These are phyloP conservation scores for Tursiops truncatus DNA, from an alignment of 2,113 vertebrate species.

Conservation along the genomic window DNA sequence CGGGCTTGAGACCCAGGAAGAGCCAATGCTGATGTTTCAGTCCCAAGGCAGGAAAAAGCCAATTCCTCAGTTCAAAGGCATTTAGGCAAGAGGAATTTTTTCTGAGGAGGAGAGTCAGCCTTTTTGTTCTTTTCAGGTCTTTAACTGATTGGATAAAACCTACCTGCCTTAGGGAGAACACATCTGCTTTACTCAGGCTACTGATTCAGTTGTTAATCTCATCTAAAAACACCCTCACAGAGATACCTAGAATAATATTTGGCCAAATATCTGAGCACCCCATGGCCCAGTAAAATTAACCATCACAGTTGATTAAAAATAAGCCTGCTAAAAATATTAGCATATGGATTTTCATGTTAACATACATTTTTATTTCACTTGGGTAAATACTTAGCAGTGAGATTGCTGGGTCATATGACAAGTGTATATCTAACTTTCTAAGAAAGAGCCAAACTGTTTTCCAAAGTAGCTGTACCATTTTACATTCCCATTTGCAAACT, in stretches of 20 bases:
- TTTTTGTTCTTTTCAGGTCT: background rate
- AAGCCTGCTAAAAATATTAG: background rate
- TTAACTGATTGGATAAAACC: background rate
- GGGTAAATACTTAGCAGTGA: background rate
- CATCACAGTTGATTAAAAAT: background rate
- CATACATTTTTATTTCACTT: background rate
- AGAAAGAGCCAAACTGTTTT: background rate
- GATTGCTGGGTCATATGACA: background rate
- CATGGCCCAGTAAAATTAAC: background rate
- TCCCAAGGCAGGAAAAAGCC: background rate
- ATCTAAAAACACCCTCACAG: background rate
- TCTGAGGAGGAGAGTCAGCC: background rate
- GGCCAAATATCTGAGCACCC: background rate
- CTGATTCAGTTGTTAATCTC: background rate
- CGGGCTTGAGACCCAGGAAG: background rate
- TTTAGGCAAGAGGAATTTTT: background rate
- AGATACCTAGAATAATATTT: background rate
- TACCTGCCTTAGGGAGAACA: background rate
- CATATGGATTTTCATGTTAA: background rate
- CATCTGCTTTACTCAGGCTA: background rate
- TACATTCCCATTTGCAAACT: background rate
- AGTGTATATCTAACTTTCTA: background rate
- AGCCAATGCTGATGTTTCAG: background rate
- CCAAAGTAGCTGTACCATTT: background rate
- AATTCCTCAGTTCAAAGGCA: background rate